phyloP scores from a whole-genome alignment of 2,113 vertebrate genomes.

The Rhinopomastus cyanomelas region DNA sequence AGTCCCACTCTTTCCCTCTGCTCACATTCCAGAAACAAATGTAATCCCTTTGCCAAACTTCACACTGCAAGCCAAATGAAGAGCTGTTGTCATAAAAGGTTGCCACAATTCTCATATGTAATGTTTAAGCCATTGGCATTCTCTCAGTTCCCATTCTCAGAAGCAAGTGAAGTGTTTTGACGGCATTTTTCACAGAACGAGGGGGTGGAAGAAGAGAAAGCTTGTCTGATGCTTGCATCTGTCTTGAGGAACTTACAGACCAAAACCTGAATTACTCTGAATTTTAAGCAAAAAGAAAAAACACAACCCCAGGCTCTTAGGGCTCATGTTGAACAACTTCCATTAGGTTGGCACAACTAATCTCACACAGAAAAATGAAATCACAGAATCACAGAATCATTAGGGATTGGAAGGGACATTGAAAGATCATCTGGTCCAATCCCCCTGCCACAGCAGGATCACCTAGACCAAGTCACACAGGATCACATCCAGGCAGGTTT shows the following conservation, averaged over 20 bases:
- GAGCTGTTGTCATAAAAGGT: constrained; percentile 18
- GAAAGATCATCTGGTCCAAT: too few relatives aligned
- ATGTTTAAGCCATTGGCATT: not conserved
- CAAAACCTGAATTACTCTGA: not conserved
- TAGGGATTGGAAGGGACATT: too few relatives aligned
- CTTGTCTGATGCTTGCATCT: constrained; percentile 1
- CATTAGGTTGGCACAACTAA: not conserved
- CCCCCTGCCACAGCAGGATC: too few relatives aligned
- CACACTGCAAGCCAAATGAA: not conserved
- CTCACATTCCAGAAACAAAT: not conserved
- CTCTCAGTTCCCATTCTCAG: not conserved
- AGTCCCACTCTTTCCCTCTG: not conserved
- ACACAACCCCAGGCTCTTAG: not conserved
- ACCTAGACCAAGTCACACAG: too few relatives aligned
- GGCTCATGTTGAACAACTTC: not conserved
- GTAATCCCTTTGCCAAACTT: not conserved
- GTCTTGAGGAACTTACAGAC: not conserved
- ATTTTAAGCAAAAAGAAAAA: not conserved
- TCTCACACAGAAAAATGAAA: not conserved
- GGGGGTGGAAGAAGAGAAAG: constrained; percentile 22
- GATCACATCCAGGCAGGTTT: too few relatives aligned
- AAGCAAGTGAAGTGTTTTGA: constrained; percentile 34
- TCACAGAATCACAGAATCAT: too few relatives aligned
- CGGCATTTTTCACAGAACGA: not conserved
- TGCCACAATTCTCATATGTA: not conserved